phyloP scores from a whole-genome alignment of 2,888 invertebrate species.

The Noctuana brunneofusca region DNA sequence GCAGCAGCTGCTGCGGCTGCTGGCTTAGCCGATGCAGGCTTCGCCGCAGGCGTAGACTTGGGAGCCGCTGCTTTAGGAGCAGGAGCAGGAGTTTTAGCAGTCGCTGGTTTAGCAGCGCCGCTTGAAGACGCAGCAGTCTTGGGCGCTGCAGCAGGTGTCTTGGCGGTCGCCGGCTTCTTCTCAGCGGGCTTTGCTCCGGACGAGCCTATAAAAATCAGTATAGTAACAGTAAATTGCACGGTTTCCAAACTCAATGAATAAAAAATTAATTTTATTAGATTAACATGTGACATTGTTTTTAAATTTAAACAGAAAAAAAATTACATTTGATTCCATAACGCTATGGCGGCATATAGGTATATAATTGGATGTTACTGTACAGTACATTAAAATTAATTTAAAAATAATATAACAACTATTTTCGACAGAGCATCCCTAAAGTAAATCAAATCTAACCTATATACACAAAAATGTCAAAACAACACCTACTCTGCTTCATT shows the following conservation, averaged over 20 bases:
- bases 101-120: conserved; percentile 63
- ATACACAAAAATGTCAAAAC: background rate
- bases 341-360: too few relatives aligned
- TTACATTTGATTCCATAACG: too few relatives aligned
- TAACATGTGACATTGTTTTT: too few relatives aligned
- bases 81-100: conserved; percentile 69
- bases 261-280: too few relatives aligned
- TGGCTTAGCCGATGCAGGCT: conserved; percentile 71
- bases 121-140: conserved; percentile 60
- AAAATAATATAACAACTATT: background rate
- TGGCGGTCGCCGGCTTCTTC: conserved; percentile 71
- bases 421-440: background rate
- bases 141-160: conserved; percentile 74
- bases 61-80: conserved; percentile 73
- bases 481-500: background rate
- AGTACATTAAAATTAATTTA: too few relatives aligned
- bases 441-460: background rate
- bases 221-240: too few relatives aligned
- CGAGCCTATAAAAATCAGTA: conserved; percentile 49
- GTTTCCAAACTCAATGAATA: too few relatives aligned
- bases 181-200: conserved; percentile 74
- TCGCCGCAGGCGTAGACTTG: conserved; percentile 74
- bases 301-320: too few relatives aligned
- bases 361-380: too few relatives aligned
- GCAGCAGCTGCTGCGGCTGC: conserved; percentile 61